Conservation (phyloP, 2,797 vertebrate genomes). For the Petrocephalus sullivani region DNA sequence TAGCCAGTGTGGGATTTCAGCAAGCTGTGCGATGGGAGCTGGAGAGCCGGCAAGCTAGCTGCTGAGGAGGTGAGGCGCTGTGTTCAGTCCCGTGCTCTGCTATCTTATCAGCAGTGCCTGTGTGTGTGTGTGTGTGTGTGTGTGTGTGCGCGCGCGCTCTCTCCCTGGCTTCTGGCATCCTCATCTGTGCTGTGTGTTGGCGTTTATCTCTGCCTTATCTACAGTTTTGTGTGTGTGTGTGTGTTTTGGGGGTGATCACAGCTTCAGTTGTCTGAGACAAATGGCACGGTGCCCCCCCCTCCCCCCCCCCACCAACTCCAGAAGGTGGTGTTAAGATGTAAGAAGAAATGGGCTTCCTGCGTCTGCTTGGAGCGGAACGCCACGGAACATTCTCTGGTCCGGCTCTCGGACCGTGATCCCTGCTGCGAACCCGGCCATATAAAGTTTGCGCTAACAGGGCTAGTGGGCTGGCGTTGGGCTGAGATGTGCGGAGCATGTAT, state of each 20-base stretch:
- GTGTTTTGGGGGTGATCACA: neutral
- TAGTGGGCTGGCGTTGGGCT: neutral
- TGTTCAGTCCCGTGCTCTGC: neutral
- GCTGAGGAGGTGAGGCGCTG: neutral
- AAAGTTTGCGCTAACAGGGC: neutral
- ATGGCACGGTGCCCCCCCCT: neutral
- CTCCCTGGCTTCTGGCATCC: neutral
- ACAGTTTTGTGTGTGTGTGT: neutral
- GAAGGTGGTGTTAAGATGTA: neutral
- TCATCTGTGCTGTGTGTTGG: neutral
- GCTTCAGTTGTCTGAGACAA: neutral
- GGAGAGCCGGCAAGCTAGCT: neutral
- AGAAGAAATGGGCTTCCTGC: neutral
- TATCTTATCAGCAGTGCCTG: neutral
- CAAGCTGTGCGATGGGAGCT: neutral
- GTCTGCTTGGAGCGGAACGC: neutral
- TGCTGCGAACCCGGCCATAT: neutral
- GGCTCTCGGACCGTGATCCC: neutral
- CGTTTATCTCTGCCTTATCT: neutral
- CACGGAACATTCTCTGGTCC: neutral
- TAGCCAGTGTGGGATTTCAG: neutral
- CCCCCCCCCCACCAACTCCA: neutral
- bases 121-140: constrained; percentile 16
- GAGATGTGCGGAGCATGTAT: neutral
- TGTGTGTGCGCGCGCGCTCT: neutral